Conservation (phyloP, 2,888 invertebrate species). For the Toxonevra muliebris region DNA sequence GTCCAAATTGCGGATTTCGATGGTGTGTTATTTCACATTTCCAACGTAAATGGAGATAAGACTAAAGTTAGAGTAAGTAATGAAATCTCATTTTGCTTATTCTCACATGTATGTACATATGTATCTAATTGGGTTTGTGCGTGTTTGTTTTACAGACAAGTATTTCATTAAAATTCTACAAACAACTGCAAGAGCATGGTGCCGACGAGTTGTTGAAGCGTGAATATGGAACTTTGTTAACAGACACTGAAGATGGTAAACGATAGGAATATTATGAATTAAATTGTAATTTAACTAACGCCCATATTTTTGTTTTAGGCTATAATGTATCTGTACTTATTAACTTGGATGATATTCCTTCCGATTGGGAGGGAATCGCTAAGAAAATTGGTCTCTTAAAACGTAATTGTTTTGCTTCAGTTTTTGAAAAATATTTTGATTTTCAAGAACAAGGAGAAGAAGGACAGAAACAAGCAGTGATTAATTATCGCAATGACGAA, state of each 20-base stretch:
- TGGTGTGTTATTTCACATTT: conserved; percentile 98
- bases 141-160: conserved; percentile 78
- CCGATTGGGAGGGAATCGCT: conserved; percentile 88
- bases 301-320: conserved; percentile 67
- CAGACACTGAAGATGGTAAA: conserved; percentile 86
- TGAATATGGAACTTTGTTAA: conserved; percentile 87
- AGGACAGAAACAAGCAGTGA: conserved; percentile 93
- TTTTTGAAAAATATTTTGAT: conserved; percentile 99
- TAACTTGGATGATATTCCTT: conserved; percentile 91
- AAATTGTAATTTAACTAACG: neutral
- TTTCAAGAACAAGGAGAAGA: conserved; percentile 93
- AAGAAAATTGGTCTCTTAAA: conserved; percentile 94
- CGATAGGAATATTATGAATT: conserved; percentile 16
- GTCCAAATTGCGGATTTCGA: conserved; percentile 97
- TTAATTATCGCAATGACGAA: conserved; percentile 98
- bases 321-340: conserved; percentile 94
- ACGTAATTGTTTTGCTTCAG: conserved; percentile 98
- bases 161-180: conserved; percentile 98
- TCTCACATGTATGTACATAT: conserved; percentile 16
- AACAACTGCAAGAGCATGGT: conserved; percentile 97
- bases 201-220: conserved; percentile 95
- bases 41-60: conserved; percentile 95
- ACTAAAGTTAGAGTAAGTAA: conserved; percentile 92
- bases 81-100: neutral
- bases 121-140: conserved; percentile 1